Percentiles rank a stretch among this genome's conserved stretches.
phyloP scores from a whole-genome alignment of 2,888 invertebrate genomes.

The Anticlea derivata region DNA sequence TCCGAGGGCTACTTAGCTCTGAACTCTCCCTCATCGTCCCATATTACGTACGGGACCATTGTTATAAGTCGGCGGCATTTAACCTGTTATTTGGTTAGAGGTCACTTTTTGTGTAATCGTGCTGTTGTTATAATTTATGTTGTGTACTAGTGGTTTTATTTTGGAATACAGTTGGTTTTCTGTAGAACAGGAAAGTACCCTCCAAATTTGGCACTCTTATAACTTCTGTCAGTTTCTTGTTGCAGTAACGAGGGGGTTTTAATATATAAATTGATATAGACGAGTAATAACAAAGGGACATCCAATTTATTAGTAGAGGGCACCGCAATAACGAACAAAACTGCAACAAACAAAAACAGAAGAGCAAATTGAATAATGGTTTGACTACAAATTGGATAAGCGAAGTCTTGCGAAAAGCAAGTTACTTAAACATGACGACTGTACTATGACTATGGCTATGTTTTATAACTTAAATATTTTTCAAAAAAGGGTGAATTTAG shows the following conservation, averaged over 20 bases:
- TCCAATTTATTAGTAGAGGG: not conserved
- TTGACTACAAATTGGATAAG: conserved; percentile 1
- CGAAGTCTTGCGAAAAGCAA: too few relatives aligned
- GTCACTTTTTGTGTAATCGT: conserved; percentile 16
- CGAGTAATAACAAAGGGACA: conserved; percentile 1
- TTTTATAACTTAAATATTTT: not conserved
- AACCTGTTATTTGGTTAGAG: conserved; percentile 16
- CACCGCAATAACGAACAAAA: conserved; percentile 3
- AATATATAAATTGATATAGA: too few relatives aligned
- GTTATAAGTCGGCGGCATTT: conserved; percentile 9
- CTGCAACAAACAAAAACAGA: conserved; percentile 7
- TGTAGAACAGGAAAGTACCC: too few relatives aligned
- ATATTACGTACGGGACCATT: conserved; percentile 25
- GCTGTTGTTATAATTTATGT: conserved; percentile 13
- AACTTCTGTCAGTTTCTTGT: too few relatives aligned
- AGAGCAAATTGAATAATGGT: conserved; percentile 17
- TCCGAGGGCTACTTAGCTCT: conserved; percentile 13
- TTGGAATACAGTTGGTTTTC: too few relatives aligned
- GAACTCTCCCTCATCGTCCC: not conserved
- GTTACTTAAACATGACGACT: not conserved
- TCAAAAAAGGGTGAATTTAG: too few relatives aligned
- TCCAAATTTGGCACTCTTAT: too few relatives aligned
- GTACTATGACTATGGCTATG: too few relatives aligned
- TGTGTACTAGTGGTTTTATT: too few relatives aligned
- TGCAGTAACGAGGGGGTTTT: too few relatives aligned